Percentiles rank a stretch among this genome's conserved stretches.
These are phyloP conservation scores for Drosophila flavopinicola DNA, from an alignment of 2,888 invertebrate genomes.

Conservation along the genomic window DNA sequence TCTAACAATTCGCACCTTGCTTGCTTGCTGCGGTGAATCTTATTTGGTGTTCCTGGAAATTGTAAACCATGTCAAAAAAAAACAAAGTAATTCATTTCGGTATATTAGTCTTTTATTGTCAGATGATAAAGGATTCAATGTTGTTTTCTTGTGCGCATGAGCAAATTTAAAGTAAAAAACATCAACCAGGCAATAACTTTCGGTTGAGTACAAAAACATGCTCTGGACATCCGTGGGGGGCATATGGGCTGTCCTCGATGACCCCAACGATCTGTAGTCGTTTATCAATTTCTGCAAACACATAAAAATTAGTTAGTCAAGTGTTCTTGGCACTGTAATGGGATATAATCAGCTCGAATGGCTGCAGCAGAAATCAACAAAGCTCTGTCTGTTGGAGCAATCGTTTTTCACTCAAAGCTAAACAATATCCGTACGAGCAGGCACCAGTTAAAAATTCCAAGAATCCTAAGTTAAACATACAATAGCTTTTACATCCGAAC, in stretches of 20 bases:
- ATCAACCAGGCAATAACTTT: background rate
- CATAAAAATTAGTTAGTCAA: conserved; percentile 23
- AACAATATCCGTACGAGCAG: background rate
- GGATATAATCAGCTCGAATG: conserved; percentile 4
- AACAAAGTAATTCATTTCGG: conserved; percentile 1
- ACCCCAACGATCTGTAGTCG: conserved; percentile 7
- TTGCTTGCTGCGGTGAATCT: background rate
- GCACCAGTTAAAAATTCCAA: background rate
- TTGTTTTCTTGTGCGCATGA: background rate
- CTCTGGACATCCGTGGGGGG: background rate
- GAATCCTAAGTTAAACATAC: background rate
- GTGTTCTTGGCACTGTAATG: background rate
- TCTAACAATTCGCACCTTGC: conserved; percentile 25
- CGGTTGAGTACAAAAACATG: background rate
- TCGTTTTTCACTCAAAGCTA: conserved; percentile 1
- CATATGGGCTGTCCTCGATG: conserved; percentile 12
- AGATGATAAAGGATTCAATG: background rate
- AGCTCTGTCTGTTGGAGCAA: background rate
- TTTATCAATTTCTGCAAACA: conserved; percentile 33
- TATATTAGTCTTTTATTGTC: conserved; percentile 17
- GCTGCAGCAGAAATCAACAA: conserved; percentile 3
- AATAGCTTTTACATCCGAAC: background rate
- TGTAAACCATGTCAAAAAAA: background rate
- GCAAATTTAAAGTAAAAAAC: background rate
- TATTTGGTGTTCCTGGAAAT: conserved; percentile 23